These are phyloP conservation scores for Cataglyphis livida DNA, from an alignment of 2,888 invertebrate genomes.

Conservation along the genomic window DNA sequence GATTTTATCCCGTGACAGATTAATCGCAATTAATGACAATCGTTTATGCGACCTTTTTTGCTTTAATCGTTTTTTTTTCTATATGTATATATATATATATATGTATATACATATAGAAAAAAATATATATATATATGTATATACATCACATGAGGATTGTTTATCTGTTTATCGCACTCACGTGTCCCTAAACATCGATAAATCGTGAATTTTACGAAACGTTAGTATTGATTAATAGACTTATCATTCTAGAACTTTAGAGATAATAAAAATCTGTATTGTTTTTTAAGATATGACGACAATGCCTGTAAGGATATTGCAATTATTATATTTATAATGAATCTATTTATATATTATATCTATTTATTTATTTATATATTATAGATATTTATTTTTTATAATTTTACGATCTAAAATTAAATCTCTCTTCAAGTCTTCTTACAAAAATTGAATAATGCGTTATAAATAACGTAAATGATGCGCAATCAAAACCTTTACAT, in stretches of 20 bases:
- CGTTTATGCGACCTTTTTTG: neutral
- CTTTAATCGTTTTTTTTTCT: neutral
- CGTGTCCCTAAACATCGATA: constrained; percentile 12
- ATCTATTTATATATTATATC: constrained; percentile 51
- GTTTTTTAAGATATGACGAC: constrained; percentile 11
- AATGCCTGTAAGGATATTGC: neutral
- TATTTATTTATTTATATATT: constrained; percentile 46
- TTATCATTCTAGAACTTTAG: constrained; percentile 31
- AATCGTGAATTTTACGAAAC: constrained; percentile 1
- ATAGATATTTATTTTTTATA: neutral
- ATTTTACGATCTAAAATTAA: neutral
- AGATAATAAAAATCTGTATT: constrained; percentile 57
- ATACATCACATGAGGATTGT: neutral
- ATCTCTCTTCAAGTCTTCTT: neutral
- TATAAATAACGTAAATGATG: neutral
- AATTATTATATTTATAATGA: constrained; percentile 2
- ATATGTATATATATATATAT: neutral
- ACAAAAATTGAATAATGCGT: neutral
- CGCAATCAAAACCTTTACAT: neutral
- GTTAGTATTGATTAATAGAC: constrained; percentile 57
- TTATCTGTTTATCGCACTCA: constrained; percentile 1
- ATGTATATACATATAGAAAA: too few relatives aligned
- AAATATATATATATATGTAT: too few relatives aligned
- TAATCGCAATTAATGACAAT: neutral
- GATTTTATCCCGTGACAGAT: neutral